Conservation (phyloP, 2,797 vertebrate species). For the Apogon talboti region DNA sequence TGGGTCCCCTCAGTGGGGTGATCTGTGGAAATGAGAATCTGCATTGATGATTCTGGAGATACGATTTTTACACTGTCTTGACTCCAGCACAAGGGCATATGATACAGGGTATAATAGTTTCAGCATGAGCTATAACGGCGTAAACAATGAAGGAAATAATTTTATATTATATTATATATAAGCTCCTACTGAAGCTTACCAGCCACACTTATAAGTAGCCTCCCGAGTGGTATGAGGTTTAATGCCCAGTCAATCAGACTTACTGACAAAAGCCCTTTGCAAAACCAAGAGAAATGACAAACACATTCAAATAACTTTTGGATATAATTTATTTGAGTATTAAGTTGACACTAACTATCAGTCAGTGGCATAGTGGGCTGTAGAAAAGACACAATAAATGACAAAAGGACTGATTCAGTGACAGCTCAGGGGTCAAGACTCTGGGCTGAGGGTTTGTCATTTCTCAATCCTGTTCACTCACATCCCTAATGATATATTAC, state of each 20-base stretch:
- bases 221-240: slow-evolving; percentile 4
- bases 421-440: slow-evolving; percentile 33
- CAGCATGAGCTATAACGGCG: not conserved
- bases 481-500: slow-evolving; percentile 34
- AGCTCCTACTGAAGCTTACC: not conserved
- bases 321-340: no score
- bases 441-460: slow-evolving; percentile 49
- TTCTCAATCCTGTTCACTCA: slow-evolving; percentile 49
- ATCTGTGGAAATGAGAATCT: slow-evolving; percentile 81
- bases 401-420: slow-evolving; percentile 27
- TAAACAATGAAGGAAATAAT: not conserved
- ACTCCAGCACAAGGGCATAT: not conserved
- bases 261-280: no score
- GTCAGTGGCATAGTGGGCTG: not conserved
- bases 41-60: slow-evolving; percentile 7
- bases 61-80: not conserved
- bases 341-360: no score
- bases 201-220: not conserved
- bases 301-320: no score
- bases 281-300: not conserved
- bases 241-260: not conserved
- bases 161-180: not conserved
- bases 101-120: not conserved
- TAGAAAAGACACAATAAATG: slow-evolving; percentile 26
- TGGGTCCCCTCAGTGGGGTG: slow-evolving; percentile 91